Evolutionary conservation across 2,888 invertebrate species (phyloP).

Genomic region (Drosophila yooni): DNA sequence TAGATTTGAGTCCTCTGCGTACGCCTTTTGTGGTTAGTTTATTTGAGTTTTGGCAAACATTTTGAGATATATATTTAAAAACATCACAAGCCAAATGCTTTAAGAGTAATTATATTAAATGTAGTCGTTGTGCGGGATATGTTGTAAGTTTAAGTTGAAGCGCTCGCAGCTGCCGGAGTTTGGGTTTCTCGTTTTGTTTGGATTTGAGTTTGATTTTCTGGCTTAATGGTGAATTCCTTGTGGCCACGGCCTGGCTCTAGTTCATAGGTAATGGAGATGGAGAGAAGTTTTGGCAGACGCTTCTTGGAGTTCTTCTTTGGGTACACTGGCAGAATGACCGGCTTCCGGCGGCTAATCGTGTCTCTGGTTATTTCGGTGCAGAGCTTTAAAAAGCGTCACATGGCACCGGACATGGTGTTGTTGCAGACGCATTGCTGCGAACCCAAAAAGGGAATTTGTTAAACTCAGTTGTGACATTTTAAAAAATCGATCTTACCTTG

Average conservation of each 20-base stretch:
- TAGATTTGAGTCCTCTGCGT: neutral
- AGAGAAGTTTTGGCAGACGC: conserved; percentile 62
- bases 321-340: conserved; percentile 31
- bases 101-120: conserved; percentile 9
- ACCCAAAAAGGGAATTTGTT: conserved; percentile 8
- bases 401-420: conserved; percentile 80
- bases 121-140: conserved; percentile 14
- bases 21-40: conserved; percentile 12
- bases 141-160: conserved; percentile 12
- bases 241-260: conserved; percentile 42
- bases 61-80: conserved; percentile 18
- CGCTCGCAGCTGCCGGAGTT: conserved; percentile 4
- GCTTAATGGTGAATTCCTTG: conserved; percentile 24
- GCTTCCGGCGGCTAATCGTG: conserved; percentile 62
- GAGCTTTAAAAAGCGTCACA: conserved; percentile 80
- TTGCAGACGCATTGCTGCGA: conserved; percentile 80
- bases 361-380: conserved; percentile 75
- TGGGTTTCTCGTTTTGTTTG: neutral
- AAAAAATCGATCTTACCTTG: conserved; percentile 85
- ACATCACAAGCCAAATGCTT: conserved; percentile 28
- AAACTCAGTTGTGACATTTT: neutral
- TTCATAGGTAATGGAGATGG: conserved; percentile 76
- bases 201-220: conserved; percentile 15
- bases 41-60: conserved; percentile 9
- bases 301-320: conserved; percentile 48